Percentiles rank a stretch among this genome's conserved stretches.
Conservation (phyloP, 2,888 invertebrate species). For the Zele albiditarsus region DNA sequence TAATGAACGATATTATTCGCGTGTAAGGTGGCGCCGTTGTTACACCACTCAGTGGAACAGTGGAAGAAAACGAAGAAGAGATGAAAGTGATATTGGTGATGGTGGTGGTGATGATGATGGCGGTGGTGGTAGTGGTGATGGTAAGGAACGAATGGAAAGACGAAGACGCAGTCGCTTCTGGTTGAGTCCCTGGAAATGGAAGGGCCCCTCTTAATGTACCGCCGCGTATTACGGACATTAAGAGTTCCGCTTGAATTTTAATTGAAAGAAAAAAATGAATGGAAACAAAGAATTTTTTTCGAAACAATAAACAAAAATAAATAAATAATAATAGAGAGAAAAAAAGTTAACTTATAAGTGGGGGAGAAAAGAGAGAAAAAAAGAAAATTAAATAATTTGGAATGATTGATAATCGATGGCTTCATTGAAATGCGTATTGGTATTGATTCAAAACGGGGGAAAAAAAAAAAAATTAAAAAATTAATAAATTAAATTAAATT, state of each 20-base stretch:
- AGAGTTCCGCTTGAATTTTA: slow-evolving; percentile 5
- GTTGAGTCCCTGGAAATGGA: slow-evolving; percentile 41
- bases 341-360: slow-evolving; percentile 20
- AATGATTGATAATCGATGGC: neutral
- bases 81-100: slow-evolving; percentile 12
- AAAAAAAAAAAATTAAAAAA: slow-evolving; percentile 16
- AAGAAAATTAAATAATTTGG: slow-evolving; percentile 6
- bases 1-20: slow-evolving; percentile 23
- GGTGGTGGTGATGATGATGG: slow-evolving; percentile 18
- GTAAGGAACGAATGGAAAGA: slow-evolving; percentile 18
- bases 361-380: neutral
- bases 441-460: neutral
- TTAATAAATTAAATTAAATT: slow-evolving; percentile 16
- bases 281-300: neutral
- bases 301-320: slow-evolving; percentile 24
- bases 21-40: slow-evolving; percentile 19
- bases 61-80: slow-evolving; percentile 10
- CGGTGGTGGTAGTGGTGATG: slow-evolving; percentile 8
- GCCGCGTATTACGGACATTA: slow-evolving; percentile 2
- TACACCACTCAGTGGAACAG: slow-evolving; percentile 2
- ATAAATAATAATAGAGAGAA: slow-evolving; percentile 13
- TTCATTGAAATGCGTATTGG: slow-evolving; percentile 4
- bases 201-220: slow-evolving; percentile 43
- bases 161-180: slow-evolving; percentile 34
- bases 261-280: slow-evolving; percentile 2